phyloP scores from a whole-genome alignment of 2,113 vertebrate genomes.

The Cygnus atratus region DNA sequence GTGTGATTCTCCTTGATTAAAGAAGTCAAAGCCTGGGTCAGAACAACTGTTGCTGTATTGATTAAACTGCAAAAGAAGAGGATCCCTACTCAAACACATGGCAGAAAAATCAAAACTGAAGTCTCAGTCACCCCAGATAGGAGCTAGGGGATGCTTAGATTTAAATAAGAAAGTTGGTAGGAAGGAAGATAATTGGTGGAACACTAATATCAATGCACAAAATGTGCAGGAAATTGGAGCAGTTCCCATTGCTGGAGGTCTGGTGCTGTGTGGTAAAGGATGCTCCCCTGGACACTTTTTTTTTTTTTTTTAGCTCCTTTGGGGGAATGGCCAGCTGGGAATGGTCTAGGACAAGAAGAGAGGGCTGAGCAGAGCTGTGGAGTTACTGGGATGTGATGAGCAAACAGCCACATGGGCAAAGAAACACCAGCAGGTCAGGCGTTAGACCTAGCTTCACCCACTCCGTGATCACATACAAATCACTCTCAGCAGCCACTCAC shows the following conservation, averaged over 20 bases:
- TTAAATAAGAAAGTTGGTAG: neutral
- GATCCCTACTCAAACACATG: neutral
- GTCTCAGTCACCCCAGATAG: neutral
- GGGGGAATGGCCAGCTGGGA: neutral
- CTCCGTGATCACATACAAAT: neutral
- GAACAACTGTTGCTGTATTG: neutral
- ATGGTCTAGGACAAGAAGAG: neutral
- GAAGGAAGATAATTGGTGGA: neutral
- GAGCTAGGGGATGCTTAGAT: neutral
- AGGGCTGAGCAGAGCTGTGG: neutral
- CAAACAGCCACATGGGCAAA: neutral
- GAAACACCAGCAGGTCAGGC: neutral
- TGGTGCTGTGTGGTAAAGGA: neutral
- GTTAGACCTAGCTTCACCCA: neutral
- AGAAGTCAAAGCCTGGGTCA: neutral
- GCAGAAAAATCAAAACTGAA: neutral
- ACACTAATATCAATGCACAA: neutral
- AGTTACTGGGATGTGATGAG: neutral
- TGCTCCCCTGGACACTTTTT: neutral
- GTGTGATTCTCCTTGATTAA: neutral
- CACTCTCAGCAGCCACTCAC: neutral
- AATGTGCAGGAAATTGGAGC: neutral
- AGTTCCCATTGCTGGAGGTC: neutral
- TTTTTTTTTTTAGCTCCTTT: neutral
- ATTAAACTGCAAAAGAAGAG: neutral